Evolutionary conservation across 2,113 vertebrate species (phyloP), one percentile per base, ranked within the genome.

Genomic region (Alouatta palliata): DNA sequence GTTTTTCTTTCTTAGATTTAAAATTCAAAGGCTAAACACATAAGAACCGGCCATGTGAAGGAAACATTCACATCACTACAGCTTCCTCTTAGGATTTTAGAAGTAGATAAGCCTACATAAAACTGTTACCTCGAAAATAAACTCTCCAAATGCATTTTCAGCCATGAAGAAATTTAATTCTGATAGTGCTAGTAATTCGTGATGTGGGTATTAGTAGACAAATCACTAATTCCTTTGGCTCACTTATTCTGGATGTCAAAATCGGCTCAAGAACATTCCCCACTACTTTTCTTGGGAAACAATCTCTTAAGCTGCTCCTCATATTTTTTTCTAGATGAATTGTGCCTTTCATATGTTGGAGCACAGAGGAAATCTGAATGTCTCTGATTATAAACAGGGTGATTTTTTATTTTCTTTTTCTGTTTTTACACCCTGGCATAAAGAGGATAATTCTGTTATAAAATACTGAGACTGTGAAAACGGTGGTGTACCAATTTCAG

Each of bases 1-100:
- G 37, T 77, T 35, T 27, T 25, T 90, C 68, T 87, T 88, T 86
- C 64, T 95, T 87, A 95, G 77, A 82, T 93, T 84, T 95, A 94
- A 86, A 97, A 37, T 80, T 97, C 90, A 37, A 66, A 52, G 71
- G 85, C 79, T 93, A 89, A 52, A 68, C 45, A 66, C 47, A 0
- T 87, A 61, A 47, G 91, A 7, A 75, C 75, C 56, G 73, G 47
- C 70, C 25, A 75, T 92, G 91, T 91, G 13, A 91, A 90, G 37
- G 73, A 49, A 92, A 8, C 23, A 76, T 83, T 91, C 84, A 56
- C 8, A 54, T 94, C 45, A 64, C 70, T 77, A 66, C 90, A 82
- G 75, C 37, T 80, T 96, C 25, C 23, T 23, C 8, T 71, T 96
- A 94, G 77, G n/a, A 20, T 66, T 93, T 94, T 94, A 68, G 14